Conservation (phyloP, 2,888 invertebrate genomes). For the Macrophya annulata region DNA sequence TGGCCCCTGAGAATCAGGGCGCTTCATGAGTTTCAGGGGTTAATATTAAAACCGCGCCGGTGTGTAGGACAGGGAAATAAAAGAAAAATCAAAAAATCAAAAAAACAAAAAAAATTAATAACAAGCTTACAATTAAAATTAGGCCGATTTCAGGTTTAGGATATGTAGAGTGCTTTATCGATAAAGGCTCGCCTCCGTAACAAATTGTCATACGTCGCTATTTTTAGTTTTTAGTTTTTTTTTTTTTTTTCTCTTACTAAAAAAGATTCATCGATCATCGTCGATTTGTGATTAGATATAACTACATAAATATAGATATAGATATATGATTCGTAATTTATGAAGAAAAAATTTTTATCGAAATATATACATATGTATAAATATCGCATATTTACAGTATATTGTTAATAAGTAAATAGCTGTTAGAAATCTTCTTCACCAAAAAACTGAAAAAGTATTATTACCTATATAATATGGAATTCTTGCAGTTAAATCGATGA, state of each 20-base stretch:
- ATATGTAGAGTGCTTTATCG: conserved; percentile 38
- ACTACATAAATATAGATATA: neutral
- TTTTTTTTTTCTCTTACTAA: neutral
- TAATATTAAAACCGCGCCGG: neutral
- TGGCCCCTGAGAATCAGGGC: neutral
- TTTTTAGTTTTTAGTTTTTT: neutral
- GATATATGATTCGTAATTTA: neutral
- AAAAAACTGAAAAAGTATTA: too few species aligned
- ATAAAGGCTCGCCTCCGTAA: conserved; percentile 41
- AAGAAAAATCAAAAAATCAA: too few species aligned
- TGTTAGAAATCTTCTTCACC: too few species aligned
- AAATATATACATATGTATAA: neutral
- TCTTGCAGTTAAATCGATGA: neutral
- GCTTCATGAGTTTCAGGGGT: neutral
- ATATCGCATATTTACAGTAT: neutral
- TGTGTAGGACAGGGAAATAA: neutral
- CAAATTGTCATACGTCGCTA: neutral
- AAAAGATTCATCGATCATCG: conserved; percentile 9
- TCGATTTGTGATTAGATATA: neutral
- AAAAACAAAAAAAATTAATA: neutral
- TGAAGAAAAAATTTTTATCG: neutral
- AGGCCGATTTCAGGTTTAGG: conserved; percentile 48
- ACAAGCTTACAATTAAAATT: conserved; percentile 20
- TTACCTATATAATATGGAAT: neutral
- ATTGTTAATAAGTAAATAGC: neutral